These are phyloP conservation scores for Anoura caudifer DNA, from an alignment of 2,113 vertebrate species.

Conservation along the genomic window DNA sequence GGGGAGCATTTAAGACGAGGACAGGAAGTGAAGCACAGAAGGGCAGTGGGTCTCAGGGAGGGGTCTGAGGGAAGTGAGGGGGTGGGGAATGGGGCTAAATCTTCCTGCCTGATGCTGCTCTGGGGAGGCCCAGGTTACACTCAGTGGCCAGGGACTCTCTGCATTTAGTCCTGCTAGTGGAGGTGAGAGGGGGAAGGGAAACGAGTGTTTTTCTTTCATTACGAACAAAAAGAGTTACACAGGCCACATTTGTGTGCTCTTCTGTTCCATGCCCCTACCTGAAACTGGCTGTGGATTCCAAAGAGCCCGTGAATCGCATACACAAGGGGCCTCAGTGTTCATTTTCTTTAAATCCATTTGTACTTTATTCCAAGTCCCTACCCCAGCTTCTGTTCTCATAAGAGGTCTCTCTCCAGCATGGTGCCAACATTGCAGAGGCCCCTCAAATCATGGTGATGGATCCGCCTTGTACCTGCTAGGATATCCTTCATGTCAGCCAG, in stretches of 20 bases:
- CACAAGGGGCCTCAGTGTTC: not conserved
- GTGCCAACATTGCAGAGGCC: not conserved
- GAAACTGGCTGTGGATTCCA: not conserved
- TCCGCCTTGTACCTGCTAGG: not conserved
- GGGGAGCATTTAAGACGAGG: slow-evolving; percentile 50
- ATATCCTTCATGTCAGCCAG: not conserved
- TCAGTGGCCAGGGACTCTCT: not conserved
- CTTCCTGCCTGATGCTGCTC: slow-evolving; percentile 34
- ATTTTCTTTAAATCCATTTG: not conserved
- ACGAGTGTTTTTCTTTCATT: slow-evolving; percentile 14
- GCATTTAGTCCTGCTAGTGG: not conserved
- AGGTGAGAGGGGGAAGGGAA: not conserved
- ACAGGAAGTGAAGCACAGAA: slow-evolving; percentile 60
- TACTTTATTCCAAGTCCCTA: not conserved
- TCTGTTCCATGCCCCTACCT: not conserved
- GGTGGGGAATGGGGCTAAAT: not conserved
- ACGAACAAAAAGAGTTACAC: not conserved
- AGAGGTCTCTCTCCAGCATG: not conserved
- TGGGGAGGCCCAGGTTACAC: slow-evolving; percentile 52
- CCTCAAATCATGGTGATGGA: not conserved
- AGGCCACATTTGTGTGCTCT: not conserved
- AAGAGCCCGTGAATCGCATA: not conserved
- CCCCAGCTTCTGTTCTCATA: not conserved
- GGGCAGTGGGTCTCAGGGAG: not conserved
- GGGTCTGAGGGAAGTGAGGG: not conserved